These are phyloP conservation scores for Eulemur coronatus DNA, from an alignment of 2,797 vertebrate genomes.

Conservation along the genomic window DNA sequence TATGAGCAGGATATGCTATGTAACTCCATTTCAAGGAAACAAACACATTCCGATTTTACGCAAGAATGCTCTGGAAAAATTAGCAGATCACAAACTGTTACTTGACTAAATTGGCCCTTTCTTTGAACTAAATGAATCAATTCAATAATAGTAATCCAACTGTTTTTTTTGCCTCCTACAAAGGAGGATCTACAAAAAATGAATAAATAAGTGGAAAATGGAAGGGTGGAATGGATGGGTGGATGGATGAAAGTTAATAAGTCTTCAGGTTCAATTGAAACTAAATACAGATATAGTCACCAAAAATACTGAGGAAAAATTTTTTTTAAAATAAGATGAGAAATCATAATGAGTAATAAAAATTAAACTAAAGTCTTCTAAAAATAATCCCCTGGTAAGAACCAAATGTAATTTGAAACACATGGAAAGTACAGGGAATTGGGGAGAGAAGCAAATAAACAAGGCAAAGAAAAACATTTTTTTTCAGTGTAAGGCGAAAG, in stretches of 20 bases:
- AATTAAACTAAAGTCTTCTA: background rate
- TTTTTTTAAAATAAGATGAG: background rate
- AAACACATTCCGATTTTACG: background rate
- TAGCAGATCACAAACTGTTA: background rate
- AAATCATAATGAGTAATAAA: constrained; percentile 8
- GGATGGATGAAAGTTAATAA: background rate
- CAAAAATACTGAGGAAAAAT: background rate
- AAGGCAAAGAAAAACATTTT: background rate
- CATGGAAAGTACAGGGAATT: background rate
- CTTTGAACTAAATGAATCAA: background rate
- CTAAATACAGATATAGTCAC: background rate
- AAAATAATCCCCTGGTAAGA: background rate
- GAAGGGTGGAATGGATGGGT: background rate
- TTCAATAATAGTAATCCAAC: background rate
- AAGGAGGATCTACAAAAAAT: background rate
- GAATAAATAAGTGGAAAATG: background rate
- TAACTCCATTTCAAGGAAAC: background rate
- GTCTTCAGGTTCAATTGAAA: background rate
- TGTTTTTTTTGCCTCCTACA: background rate
- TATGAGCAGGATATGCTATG: background rate
- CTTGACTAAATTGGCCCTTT: constrained; percentile 24
- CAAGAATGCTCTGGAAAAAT: background rate
- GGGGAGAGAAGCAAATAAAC: background rate
- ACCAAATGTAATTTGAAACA: background rate
- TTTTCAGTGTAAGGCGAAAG: background rate